Base-by-base conservation (phyloP, 2,113 vertebrate genomes). In the Excalfactoria chinensis region DNA sequence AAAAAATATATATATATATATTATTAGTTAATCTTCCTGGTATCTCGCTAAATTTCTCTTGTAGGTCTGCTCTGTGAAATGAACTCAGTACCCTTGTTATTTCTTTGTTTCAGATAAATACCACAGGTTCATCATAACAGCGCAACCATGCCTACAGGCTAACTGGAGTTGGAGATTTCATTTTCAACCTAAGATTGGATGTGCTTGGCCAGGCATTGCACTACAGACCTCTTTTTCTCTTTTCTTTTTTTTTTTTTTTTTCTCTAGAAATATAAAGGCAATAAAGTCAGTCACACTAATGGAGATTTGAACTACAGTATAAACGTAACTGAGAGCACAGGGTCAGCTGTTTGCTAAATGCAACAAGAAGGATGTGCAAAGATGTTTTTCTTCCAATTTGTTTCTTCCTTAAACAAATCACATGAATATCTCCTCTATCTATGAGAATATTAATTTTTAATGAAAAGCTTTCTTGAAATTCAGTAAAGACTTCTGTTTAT, bases 111-210 rank as follows among this genome's bases (percentile, higher is more conserved):
- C 64, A 93, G 83, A 89, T 74, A 84, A 86, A 92, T 9, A 85
- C 82, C 41, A 55, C 35, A 16, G 46, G 69, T 51, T 93, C 76
- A 83, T 67, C 5, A 0, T 43, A 72, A 46, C 78, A 68, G 69
- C 60, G 68, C 72, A 76, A 72, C 46, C 69, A 84, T 64, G 88
- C 79, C 90, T 87, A 73, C 82, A 85, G 69, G 91, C 55, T 94
- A 89, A 77, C 55, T 51, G 55, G 72, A 93, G 56, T 55, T 3
- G 1, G 68, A 93, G 85, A 70, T 91, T 83, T 84, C 89, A 94
- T 93, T 95, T 95, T 88, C 92, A 80, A 6, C 56, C 37, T 28
- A 56, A 91, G 69, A 96, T 72, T 94, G 92, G 90, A 95, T 93
- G 83, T 2, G 11, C 90, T 93, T 88, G 72, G 79, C 53, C 83